Conservation (phyloP, 2,113 vertebrate species). For the Zosterops lateralis region DNA sequence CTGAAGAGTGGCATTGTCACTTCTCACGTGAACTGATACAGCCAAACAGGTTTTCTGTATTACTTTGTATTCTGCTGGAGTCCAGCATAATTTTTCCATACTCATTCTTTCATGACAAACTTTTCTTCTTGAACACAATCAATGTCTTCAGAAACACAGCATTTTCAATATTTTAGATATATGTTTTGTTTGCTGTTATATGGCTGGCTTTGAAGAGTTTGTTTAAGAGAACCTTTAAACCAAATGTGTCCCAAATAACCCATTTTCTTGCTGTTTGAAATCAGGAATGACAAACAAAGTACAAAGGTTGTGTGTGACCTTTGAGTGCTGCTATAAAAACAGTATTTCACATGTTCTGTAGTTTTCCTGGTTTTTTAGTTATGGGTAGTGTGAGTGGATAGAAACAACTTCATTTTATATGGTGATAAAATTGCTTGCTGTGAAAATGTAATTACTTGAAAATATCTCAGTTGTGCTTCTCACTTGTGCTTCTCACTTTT, state of each 20-base stretch:
- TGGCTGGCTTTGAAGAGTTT: not conserved
- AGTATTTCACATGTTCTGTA: not conserved
- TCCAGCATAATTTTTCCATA: not conserved
- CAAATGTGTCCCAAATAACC: not conserved
- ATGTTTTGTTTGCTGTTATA: not conserved
- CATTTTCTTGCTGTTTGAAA: not conserved
- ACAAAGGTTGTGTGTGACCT: not conserved
- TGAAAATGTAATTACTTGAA: slow-evolving; percentile 41
- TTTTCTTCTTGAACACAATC: not conserved
- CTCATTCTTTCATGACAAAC: not conserved
- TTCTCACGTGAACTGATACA: not conserved
- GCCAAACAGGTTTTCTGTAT: not conserved
- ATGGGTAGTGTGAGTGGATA: not conserved
- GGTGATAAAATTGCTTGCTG: not conserved
- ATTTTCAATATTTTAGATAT: not conserved
- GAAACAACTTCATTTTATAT: not conserved
- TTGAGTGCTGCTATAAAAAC: not conserved
- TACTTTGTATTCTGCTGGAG: not conserved
- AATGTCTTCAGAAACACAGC: not conserved
- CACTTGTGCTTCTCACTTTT: not conserved
- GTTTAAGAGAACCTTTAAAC: not conserved
- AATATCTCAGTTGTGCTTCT: not conserved
- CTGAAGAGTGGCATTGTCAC: not conserved
- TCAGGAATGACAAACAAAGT: not conserved
- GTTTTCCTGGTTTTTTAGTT: not conserved